Evolutionary conservation across 2,113 vertebrate genomes (phyloP).

Genomic region (Xiphophorus hellerii): DNA sequence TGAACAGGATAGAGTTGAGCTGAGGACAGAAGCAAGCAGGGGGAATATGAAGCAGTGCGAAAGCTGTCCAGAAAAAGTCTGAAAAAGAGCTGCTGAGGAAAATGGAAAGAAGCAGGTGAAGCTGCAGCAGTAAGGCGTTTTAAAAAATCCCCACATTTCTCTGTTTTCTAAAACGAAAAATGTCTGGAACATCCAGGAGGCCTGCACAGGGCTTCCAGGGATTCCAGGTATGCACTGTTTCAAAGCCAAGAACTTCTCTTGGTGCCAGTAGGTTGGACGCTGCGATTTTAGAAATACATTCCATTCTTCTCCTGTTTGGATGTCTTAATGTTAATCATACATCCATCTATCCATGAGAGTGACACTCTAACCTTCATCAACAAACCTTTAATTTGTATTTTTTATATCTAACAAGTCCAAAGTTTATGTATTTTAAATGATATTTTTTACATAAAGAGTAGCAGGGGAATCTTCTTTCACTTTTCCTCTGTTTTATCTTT

Average conservation of each 20-base stretch:
- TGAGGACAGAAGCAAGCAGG: conserved; percentile 15
- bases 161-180: conserved; percentile 12
- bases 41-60: conserved; percentile 10
- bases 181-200: conserved; percentile 13
- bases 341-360: no score
- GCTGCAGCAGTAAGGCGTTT: not conserved
- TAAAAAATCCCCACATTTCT: not conserved
- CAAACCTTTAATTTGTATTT: no score
- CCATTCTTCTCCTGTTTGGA: not conserved
- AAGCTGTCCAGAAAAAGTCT: not conserved
- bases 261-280: no score
- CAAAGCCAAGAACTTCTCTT: not conserved
- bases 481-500: no score
- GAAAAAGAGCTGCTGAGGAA: conserved; percentile 5
- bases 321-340: no score
- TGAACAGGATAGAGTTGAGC: conserved; percentile 27
- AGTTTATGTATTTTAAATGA: no score
- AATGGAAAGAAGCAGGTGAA: conserved; percentile 12
- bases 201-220: conserved; percentile 6
- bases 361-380: no score
- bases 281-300: not conserved
- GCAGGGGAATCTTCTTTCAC: no score
- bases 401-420: no score
- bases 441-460: no score
- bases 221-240: conserved; percentile 5